Evolutionary conservation across 2,113 vertebrate genomes (phyloP).

Genomic region (Sceloporus tristichus): DNA sequence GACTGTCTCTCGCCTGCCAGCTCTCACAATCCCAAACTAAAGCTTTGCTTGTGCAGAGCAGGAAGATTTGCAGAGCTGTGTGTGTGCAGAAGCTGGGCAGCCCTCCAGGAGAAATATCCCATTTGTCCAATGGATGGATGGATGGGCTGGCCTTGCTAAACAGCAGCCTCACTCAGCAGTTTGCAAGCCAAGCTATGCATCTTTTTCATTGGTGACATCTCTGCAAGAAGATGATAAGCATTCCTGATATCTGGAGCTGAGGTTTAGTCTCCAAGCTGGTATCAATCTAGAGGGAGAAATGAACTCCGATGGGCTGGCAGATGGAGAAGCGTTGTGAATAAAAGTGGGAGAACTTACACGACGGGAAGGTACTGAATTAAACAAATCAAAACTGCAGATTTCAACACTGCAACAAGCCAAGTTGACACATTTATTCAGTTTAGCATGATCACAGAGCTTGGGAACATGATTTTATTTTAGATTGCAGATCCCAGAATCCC

Average conservation of each 20-base stretch:
- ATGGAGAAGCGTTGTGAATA: too few relatives aligned
- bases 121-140: neutral
- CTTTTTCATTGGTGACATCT: neutral
- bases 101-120: neutral
- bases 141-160: neutral
- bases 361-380: too few relatives aligned
- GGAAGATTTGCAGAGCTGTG: too few relatives aligned
- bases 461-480: too few relatives aligned
- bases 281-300: neutral
- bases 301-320: too few relatives aligned
- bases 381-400: too few relatives aligned
- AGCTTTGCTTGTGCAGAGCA: neutral
- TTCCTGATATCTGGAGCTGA: neutral
- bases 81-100: neutral
- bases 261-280: constrained; percentile 27
- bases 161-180: neutral
- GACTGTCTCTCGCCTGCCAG: neutral
- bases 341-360: too few relatives aligned
- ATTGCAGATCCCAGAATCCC: too few relatives aligned
- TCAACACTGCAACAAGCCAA: too few relatives aligned
- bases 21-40: neutral
- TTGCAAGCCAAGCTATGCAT: neutral
- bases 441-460: too few relatives aligned
- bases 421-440: too few relatives aligned
- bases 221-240: neutral